Base-by-base conservation (phyloP, 2,888 invertebrate species). In the Pheosia gnoma region DNA sequence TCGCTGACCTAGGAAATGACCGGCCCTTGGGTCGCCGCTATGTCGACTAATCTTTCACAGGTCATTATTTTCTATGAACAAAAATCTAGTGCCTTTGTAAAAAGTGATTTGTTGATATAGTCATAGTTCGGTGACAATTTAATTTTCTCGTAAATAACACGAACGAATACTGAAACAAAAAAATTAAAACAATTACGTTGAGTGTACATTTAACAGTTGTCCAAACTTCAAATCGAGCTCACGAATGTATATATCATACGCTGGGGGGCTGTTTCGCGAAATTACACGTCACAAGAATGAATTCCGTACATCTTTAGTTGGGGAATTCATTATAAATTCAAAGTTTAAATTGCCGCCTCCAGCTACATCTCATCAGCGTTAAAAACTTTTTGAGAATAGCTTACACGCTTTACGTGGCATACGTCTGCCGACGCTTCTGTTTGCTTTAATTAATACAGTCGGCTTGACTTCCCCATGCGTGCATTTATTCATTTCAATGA, bases 361-460 rank as follows among this genome's bases (percentile, higher is more conserved):
- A 85, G 87, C 84, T 83, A 84, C 83, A 85, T 83, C 88, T 89
- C 87, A 90, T 90, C 89, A 89, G 76, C 82, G 82, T 88, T 89
- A 88, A 87, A 87, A 89, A 88, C 81, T 89, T 89, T 82, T 64
- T 64, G 70, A 68, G 76, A 80, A 81, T 77, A 77, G 72, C 78
- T 77, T 71, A 25, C 72, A 74, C 64, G 71, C 72, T 83, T 80
- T 77, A 80, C 77, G 78, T 75, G 65, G 78, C 81, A 83, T 82
- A 81, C 82, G 80, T 84, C 81, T 84, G 74, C 69, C 73, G 72
- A 66, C 77, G 74, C 72, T 78, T 79, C 79, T 82, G 81, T 83
- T 87, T 82, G 83, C 78, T 82, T 85, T 85, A 88, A 88, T 88
- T 87, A 86, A 78, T 82, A 82, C 63, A 71, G 63, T 61, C 62